Evolutionary conservation across 2,797 vertebrate genomes (phyloP), one percentile per base, ranked within the genome.

Genomic region (Tragopan temminckii): DNA sequence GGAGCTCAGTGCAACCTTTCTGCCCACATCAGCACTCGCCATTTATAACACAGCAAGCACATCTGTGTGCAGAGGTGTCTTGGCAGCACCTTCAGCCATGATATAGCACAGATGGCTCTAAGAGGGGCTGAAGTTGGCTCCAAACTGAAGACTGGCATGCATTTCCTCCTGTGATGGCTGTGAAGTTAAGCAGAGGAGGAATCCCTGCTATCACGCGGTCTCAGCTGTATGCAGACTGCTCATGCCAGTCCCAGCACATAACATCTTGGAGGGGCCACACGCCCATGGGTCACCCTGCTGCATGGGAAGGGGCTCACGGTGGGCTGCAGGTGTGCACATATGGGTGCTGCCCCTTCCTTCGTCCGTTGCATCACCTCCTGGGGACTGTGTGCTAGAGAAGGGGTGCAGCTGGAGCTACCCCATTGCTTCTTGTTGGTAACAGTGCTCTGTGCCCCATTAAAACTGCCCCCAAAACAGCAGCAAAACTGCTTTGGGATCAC

Each of bases 241-340:
- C 3, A 0, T 16, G 35, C 18, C 2, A 1, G 24, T 50, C 45
- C 40, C 62, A 82, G 57, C 1, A 1, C 24, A 13, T 52, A 63
- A 71, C 42, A 38, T 46, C 81, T 79, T 5, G 0, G 29, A 63
- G 35, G 40, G 74, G 25, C 31, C 68, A 42, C 78, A 27, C 0
- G 1, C 25, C 19, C 35, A 55, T 74, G 57, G 13, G 42, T 40
- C 58, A 42, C n/a, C 18, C 62, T 12, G 31, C 20, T 3, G 0
- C 0, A 1, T 50, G 43, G 69, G 35, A 46, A 61, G 27, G 42
- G 14, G 6, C 45, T 25, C 52, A 42, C 66, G 46, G 11, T 31
- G 40, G 31, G 40, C 36, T 61, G 33, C 42, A 18, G 68, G 67
- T 46, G 48, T 0, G 2, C 6, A 90, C 33, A 74, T 27, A 79